These are phyloP conservation scores for Germaria angustata DNA, from an alignment of 2,888 invertebrate species.

Conservation along the genomic window DNA sequence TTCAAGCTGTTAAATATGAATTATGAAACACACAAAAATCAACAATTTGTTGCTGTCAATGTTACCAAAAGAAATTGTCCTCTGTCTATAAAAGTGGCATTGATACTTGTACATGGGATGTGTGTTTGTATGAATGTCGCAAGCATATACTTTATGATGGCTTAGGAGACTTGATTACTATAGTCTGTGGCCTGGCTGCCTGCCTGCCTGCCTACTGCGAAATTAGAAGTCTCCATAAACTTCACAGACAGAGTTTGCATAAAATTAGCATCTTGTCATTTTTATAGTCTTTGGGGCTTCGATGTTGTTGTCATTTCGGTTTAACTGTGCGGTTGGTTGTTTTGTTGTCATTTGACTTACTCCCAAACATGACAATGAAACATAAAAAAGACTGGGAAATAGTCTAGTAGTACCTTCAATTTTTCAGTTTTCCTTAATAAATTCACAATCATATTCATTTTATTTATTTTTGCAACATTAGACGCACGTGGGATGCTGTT, in stretches of 20 bases:
- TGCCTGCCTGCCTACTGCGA: constrained; percentile 26
- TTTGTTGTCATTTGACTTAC: constrained; percentile 26
- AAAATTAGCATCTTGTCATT: constrained; percentile 65
- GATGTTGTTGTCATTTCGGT: constrained; percentile 44
- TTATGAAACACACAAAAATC: constrained; percentile 35
- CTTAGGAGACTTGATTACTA: constrained; percentile 14
- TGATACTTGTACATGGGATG: constrained; percentile 16
- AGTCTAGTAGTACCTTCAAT: constrained; percentile 10
- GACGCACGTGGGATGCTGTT: constrained; percentile 60
- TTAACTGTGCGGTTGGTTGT: constrained; percentile 31
- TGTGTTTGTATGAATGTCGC: not conserved
- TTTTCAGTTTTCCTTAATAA: constrained; percentile 49
- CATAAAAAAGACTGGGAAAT: not conserved
- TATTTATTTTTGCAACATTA: constrained; percentile 45
- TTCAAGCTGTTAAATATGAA: constrained; percentile 26
- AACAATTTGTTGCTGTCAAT: constrained; percentile 48
- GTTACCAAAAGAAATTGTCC: constrained; percentile 45
- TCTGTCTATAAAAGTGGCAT: constrained; percentile 40
- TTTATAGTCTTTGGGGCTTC: constrained; percentile 52
- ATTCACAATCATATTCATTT: constrained; percentile 38
- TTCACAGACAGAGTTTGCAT: constrained; percentile 44
- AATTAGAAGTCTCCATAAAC: constrained; percentile 18
- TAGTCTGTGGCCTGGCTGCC: constrained; percentile 9
- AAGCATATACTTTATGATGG: constrained; percentile 36
- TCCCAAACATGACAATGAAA: constrained; percentile 22